These are phyloP conservation scores for Malaclemys terrapin DNA, from an alignment of 2,113 vertebrate species.

Conservation along the genomic window DNA sequence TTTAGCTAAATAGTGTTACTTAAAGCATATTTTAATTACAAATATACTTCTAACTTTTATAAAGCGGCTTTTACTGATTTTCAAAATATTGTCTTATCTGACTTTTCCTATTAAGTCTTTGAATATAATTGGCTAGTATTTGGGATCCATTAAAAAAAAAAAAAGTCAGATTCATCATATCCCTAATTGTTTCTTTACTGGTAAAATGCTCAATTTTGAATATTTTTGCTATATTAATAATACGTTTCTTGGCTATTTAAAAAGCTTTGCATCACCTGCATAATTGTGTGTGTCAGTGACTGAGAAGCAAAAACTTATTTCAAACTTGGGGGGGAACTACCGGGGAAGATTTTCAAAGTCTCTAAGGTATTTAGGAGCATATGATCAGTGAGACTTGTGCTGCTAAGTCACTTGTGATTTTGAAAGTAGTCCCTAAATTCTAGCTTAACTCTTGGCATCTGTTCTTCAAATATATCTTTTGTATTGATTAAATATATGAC, in stretches of 20 bases:
- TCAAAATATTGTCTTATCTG: neutral
- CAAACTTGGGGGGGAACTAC: neutral
- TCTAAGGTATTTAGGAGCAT: neutral
- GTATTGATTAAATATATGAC: neutral
- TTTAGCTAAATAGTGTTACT: neutral
- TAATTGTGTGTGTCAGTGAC: neutral
- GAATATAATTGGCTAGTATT: neutral
- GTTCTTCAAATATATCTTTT: neutral
- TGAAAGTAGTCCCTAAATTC: neutral
- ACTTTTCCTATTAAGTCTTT: neutral
- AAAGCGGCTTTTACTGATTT: neutral
- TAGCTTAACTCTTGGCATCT: neutral
- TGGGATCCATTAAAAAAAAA: neutral
- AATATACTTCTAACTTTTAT: neutral
- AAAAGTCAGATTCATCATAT: neutral
- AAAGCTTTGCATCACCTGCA: neutral
- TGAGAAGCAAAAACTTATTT: neutral
- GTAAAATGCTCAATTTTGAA: neutral
- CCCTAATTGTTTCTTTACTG: neutral
- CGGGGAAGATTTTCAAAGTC: neutral
- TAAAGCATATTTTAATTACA: neutral
- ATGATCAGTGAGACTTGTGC: neutral
- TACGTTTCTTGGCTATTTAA: neutral
- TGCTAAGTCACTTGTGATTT: neutral
- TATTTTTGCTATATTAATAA: neutral